Evolutionary conservation across 1,140 invertebrate species (phyloP).

Genomic region (Drosophila lacertosa): DNA sequence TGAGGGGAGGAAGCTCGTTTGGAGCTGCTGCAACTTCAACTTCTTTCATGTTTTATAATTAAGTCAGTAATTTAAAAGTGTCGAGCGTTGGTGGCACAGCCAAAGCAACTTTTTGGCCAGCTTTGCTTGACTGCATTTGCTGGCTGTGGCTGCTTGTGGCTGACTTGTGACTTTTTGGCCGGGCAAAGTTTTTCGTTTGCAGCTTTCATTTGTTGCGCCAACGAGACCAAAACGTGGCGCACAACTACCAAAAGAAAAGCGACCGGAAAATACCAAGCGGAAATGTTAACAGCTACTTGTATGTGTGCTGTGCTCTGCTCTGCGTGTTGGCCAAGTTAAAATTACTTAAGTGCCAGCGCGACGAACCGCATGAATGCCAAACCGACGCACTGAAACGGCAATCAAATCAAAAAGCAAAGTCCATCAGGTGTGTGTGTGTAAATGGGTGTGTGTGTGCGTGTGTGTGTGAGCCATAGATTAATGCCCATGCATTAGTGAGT

Average conservation of each 20-base stretch:
- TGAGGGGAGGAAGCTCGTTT: background rate
- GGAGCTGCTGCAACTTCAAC: conserved; percentile 1
- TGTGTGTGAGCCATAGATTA: conserved; percentile 63
- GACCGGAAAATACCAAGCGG: conserved; percentile 38
- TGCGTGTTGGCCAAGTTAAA: conserved; percentile 71
- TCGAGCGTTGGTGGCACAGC: conserved; percentile 49
- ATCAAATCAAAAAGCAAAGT: background rate
- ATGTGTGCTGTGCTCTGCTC: conserved; percentile 23
- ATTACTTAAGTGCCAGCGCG: conserved; percentile 73
- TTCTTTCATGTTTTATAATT: conserved; percentile 77
- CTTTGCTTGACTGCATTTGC: conserved; percentile 65
- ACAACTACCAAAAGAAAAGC: background rate
- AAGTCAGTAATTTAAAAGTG: conserved; percentile 80
- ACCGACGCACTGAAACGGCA: conserved; percentile 20
- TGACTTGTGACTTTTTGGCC: conserved; percentile 70
- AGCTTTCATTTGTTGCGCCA: conserved; percentile 25
- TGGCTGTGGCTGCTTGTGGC: conserved; percentile 65
- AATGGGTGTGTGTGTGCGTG: background rate
- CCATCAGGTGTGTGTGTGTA: conserved; percentile 11
- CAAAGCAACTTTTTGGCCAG: conserved; percentile 66
- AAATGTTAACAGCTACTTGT: conserved; percentile 80
- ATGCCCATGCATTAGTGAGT: conserved; percentile 69
- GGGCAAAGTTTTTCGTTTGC: conserved; percentile 63
- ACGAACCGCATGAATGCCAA: conserved; percentile 68
- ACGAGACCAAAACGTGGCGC: background rate